These are phyloP conservation scores for Hyperoplus immaculatus DNA, from an alignment of 2,797 vertebrate genomes.

Conservation along the genomic window DNA sequence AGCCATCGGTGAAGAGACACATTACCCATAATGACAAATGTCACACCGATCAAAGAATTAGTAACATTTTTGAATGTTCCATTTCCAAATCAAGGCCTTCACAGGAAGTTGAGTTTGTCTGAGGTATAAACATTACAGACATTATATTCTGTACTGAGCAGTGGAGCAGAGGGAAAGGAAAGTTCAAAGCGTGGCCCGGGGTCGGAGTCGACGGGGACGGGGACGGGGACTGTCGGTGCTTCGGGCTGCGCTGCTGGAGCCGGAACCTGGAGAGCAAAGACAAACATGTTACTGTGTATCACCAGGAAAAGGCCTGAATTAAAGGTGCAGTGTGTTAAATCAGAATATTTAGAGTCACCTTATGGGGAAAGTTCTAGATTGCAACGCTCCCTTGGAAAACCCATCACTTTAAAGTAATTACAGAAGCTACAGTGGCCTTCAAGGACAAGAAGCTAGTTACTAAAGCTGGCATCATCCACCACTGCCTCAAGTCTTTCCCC, in stretches of 20 bases:
- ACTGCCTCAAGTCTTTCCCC: no score
- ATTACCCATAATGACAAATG: no score
- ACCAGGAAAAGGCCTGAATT: no score
- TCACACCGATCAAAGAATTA: no score
- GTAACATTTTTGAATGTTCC: no score
- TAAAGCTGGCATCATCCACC: no score
- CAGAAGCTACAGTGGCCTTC: no score
- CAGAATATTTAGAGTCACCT: neutral
- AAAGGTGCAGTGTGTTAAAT: neutral
- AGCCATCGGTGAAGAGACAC: no score
- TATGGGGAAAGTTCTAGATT: no score
- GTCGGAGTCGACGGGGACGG: neutral
- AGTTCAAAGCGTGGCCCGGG: slow-evolving; percentile 31
- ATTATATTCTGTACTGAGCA: slow-evolving; percentile 20
- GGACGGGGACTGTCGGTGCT: neutral
- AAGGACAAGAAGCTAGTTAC: no score
- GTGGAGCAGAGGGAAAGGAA: slow-evolving; percentile 4
- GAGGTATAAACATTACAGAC: slow-evolving; percentile 56
- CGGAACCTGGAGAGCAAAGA: slow-evolving; percentile 16
- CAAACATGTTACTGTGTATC: neutral
- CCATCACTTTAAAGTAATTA: no score
- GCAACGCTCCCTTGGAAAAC: no score
- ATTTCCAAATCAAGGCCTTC: neutral
- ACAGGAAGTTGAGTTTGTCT: slow-evolving; percentile 59
- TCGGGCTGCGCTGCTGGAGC: neutral